Evolutionary conservation across 1,140 invertebrate species (phyloP).

Genomic region (Drosophila novamexicana): DNA sequence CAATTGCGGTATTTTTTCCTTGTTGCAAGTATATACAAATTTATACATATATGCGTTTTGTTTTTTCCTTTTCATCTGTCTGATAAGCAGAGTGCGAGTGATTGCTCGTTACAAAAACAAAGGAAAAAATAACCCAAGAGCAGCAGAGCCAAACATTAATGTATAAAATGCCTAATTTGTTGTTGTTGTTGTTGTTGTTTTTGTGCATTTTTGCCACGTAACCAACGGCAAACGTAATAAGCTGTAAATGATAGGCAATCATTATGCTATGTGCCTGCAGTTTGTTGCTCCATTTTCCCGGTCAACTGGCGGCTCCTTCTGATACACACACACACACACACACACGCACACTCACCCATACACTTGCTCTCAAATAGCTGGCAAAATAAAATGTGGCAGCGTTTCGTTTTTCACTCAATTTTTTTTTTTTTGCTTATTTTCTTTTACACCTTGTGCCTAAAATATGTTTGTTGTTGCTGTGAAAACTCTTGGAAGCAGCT

Average conservation of each 20-base stretch:
- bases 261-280: slow-evolving; percentile 41
- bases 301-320: slow-evolving; percentile 49
- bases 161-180: slow-evolving; percentile 47
- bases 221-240: slow-evolving; percentile 38
- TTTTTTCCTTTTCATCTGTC: not conserved
- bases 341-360: not conserved
- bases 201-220: slow-evolving; percentile 34
- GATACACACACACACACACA: not conserved
- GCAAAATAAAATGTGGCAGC: slow-evolving; percentile 17
- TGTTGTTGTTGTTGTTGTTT: slow-evolving; percentile 37
- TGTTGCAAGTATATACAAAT: not conserved
- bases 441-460: slow-evolving; percentile 45
- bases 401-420: slow-evolving; percentile 46
- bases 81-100: slow-evolving; percentile 7
- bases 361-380: not conserved
- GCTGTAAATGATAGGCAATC: slow-evolving; percentile 65
- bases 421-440: slow-evolving; percentile 5
- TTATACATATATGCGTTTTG: no score
- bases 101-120: slow-evolving; percentile 31
- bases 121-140: slow-evolving; percentile 2
- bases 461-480: slow-evolving; percentile 41
- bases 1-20: slow-evolving; percentile 14
- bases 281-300: slow-evolving; percentile 63
- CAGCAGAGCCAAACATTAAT: slow-evolving; percentile 35
- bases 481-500: slow-evolving; percentile 57